A percentile compares a stretch with the other conserved stretches of the same genome.
phyloP scores from a whole-genome alignment of 2,113 vertebrate genomes.

The Thunnus maccoyii region DNA sequence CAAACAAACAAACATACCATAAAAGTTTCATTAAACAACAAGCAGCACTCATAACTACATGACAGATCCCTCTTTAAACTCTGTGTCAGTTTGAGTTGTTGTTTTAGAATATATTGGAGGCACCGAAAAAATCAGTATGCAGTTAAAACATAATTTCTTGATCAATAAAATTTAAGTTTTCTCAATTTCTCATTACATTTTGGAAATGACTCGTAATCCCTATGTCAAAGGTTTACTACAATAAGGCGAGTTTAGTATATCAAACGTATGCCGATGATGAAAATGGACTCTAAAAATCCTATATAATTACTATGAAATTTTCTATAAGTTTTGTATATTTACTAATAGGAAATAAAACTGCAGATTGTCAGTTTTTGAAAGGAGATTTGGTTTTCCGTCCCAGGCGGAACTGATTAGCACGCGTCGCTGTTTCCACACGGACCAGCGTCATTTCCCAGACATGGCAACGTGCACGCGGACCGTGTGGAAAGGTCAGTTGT shows the following conservation, averaged over 20 bases:
- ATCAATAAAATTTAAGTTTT: neutral
- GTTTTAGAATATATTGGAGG: neutral
- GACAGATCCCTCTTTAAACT: neutral
- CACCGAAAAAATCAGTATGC: neutral
- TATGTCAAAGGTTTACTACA: too few relatives aligned
- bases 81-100: too few relatives aligned
- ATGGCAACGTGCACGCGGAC: slow-evolving; percentile 81
- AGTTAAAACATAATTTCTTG: neutral
- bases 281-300: fast-evolving
- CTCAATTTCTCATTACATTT: neutral
- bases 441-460: slow-evolving; percentile 11
- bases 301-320: neutral
- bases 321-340: fast-evolving
- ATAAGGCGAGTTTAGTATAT: neutral
- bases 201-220: neutral
- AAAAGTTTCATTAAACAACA: too few relatives aligned
- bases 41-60: too few relatives aligned
- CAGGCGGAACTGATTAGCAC: slow-evolving; percentile 19
- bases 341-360: fast-evolving
- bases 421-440: slow-evolving; percentile 58
- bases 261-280: neutral
- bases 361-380: fast-evolving
- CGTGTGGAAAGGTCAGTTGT: slow-evolving; percentile 83
- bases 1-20: too few relatives aligned
- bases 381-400: fast-evolving